Conservation (phyloP, 1,140 invertebrate species). For the Episyrphus balteatus region DNA sequence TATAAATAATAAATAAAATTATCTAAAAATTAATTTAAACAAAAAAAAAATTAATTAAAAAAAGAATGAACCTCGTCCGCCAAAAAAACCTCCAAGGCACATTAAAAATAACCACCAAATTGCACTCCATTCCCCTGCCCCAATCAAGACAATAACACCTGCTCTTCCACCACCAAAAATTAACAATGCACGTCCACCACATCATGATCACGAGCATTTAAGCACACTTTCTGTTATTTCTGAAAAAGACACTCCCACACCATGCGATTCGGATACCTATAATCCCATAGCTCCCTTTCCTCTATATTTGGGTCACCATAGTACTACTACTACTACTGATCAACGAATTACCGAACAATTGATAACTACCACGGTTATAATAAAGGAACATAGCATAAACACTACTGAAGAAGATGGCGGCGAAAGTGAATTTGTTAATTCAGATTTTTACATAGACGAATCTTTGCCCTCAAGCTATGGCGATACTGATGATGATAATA, state of each 20-base stretch:
- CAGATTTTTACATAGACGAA: slow-evolving; percentile 79
- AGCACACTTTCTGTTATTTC: too few species aligned
- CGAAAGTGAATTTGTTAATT: slow-evolving; percentile 18
- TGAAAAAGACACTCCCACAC: too few species aligned
- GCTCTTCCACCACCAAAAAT: too few species aligned
- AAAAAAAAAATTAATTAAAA: not conserved
- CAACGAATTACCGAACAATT: not conserved
- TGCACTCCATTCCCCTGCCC: not conserved
- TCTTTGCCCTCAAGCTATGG: slow-evolving; percentile 59
- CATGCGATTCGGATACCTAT: too few species aligned
- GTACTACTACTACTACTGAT: not conserved
- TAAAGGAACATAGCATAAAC: too few species aligned
- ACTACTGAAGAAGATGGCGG: too few species aligned
- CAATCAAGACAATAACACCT: too few species aligned
- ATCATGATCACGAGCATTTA: too few species aligned
- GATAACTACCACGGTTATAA: too few species aligned
- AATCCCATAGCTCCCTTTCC: not conserved
- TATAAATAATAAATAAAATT: too few species aligned
- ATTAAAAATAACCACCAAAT: not conserved
- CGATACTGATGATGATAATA: slow-evolving; percentile 33
- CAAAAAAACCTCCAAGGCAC: too few species aligned
- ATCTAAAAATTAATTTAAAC: not conserved
- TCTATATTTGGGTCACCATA: not conserved
- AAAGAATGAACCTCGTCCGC: not conserved
- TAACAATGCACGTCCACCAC: too few species aligned